These are phyloP conservation scores for Sebastes matsubarae DNA, from an alignment of 2,797 vertebrate genomes.

Conservation along the genomic window DNA sequence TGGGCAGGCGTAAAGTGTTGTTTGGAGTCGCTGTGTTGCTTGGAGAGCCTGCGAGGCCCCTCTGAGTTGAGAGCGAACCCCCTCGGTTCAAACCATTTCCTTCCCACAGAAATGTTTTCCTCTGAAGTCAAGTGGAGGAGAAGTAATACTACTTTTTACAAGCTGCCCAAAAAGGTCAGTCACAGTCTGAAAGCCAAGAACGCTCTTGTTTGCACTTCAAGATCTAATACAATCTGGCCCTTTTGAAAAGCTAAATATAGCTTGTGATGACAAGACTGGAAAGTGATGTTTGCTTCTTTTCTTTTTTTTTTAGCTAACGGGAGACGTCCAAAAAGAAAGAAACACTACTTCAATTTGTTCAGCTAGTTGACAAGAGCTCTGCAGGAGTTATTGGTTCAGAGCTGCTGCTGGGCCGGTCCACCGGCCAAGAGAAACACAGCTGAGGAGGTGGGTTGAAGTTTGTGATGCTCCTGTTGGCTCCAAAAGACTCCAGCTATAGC, in stretches of 20 bases:
- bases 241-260: conserved; percentile 46
- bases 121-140: conserved; percentile 48
- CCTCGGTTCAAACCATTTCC: conserved; percentile 53
- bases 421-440: neutral
- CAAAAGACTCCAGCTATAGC: neutral
- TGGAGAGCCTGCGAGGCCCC: neutral
- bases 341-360: conserved; percentile 5
- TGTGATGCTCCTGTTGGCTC: neutral
- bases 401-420: conserved; percentile 7
- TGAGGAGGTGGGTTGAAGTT: neutral
- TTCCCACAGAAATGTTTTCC: conserved; percentile 38
- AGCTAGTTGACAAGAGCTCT: conserved; percentile 12
- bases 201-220: conserved; percentile 29
- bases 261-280: conserved; percentile 9
- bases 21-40: neutral
- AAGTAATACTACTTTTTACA: conserved; percentile 36
- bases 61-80: conserved; percentile 8
- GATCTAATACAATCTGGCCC: conserved; percentile 6
- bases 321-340: conserved; percentile 27
- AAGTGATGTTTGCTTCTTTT: conserved; percentile 11
- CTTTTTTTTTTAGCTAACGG: neutral
- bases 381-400: conserved; percentile 1
- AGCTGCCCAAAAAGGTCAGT: conserved; percentile 31
- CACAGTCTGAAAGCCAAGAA: conserved; percentile 24
- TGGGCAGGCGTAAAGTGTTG: neutral